Percentiles rank a stretch among this genome's conserved stretches.
Evolutionary conservation across 2,888 invertebrate species (phyloP).

Genomic region (Torymus texanus): DNA sequence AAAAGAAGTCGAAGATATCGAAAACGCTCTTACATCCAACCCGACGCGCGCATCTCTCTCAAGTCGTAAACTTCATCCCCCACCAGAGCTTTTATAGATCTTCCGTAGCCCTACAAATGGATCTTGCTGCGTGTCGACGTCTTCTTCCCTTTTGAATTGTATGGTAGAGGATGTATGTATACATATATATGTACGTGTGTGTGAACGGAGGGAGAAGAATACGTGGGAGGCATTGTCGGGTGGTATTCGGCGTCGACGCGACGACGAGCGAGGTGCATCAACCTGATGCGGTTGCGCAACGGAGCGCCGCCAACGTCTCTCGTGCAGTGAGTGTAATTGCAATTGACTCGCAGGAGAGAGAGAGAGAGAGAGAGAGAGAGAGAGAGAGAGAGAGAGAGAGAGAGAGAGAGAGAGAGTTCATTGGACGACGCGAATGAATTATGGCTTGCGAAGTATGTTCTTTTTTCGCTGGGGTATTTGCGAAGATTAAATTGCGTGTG

Average conservation of each 20-base stretch:
- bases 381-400: no score
- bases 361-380: no score
- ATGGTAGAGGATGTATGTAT: no score
- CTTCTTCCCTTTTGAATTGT: no score
- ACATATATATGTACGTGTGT: no score
- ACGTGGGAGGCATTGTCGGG: background rate
- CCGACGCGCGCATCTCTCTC: background rate
- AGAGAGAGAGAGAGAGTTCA: no score
- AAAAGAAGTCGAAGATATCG: background rate
- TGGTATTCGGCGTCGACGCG: background rate
- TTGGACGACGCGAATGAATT: no score
- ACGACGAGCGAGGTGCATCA: background rate
- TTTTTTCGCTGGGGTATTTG: no score
- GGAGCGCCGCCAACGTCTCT: no score
- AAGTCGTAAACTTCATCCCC: constrained; percentile 28
- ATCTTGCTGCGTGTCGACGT: background rate
- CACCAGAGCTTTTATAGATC: constrained; percentile 29
- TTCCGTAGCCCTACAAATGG: constrained; percentile 40
- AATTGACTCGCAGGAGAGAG: background rate
- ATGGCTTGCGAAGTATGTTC: no score
- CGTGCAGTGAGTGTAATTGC: background rate
- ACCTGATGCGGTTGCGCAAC: background rate
- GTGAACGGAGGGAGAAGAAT: no score
- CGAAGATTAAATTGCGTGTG: no score
- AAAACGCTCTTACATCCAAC: constrained; percentile 41